These are phyloP conservation scores for Chrysolina haemoptera DNA, from an alignment of 2,888 invertebrate genomes.

Conservation along the genomic window DNA sequence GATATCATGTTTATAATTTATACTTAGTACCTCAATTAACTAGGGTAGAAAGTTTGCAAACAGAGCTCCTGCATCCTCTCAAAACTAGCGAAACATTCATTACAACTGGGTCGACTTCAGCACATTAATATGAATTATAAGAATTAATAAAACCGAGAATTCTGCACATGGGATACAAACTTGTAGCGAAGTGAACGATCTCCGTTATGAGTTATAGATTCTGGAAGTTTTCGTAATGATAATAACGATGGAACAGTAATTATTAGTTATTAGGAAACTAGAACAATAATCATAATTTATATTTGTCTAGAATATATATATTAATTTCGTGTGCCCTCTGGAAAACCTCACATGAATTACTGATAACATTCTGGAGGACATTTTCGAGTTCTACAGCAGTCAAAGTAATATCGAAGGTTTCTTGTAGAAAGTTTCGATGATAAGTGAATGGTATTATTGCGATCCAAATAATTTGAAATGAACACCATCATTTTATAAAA, in stretches of 20 bases:
- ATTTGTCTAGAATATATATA: background rate
- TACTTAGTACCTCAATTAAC: background rate
- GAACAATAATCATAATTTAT: background rate
- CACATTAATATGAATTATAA: conserved; percentile 38
- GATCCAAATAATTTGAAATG: too few species aligned
- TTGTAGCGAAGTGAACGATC: conserved; percentile 12
- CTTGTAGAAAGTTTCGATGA: too few species aligned
- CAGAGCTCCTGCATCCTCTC: background rate
- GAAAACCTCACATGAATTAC: background rate
- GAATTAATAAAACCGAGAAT: conserved; percentile 35
- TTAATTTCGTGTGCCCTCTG: background rate
- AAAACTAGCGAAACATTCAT: conserved; percentile 9
- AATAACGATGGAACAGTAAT: conserved; percentile 22
- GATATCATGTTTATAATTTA: background rate
- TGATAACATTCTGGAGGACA: too few species aligned
- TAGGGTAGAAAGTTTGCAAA: background rate
- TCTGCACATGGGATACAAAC: conserved; percentile 30
- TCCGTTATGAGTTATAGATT: conserved; percentile 24
- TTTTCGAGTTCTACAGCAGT: too few species aligned
- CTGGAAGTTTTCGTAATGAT: conserved; percentile 21
- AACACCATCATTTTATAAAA: too few species aligned
- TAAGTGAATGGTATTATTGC: too few species aligned
- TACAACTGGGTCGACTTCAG: conserved; percentile 19
- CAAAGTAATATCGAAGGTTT: too few species aligned
- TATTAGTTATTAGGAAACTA: conserved; percentile 23